Evolutionary conservation across 2,888 invertebrate species (phyloP), one percentile per base, ranked within the genome.

Genomic region (Chloromyia formosa): DNA sequence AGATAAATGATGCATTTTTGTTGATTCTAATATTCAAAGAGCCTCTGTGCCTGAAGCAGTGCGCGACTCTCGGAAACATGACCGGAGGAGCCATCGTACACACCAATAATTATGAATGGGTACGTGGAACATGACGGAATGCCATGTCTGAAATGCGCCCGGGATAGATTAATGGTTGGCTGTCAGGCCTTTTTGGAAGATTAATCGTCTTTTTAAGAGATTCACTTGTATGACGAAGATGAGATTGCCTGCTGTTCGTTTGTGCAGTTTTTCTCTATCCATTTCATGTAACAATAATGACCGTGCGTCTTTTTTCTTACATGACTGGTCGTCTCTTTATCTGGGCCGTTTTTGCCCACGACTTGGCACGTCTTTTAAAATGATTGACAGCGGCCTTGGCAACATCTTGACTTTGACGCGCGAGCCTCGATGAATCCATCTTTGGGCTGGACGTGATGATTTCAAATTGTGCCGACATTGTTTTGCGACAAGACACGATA

Each of bases 111-210:
- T 56, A 58, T 64, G 40, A 16, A 40, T 23, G 35, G 27, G 58
- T 10, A 20, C 27, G 58, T 40, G 14, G 7, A 23, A 35, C 49
- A 49, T 66, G 71, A 42, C 71, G 58, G 58, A 56, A 71, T 40
- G 14, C 40, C 35, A 58, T 22, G 49, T 20, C 49, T 23, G 18
- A 27, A 49, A 69, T 27, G 14, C n/a, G 68, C 20, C 18, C 54
- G 10, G 18, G 54, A 23, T 53, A 74, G 61, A 74, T 74, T 74
- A 49, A 74, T 74, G 74, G 74, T 45, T 14, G 62, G 14, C 49
- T 61, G 74, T 74, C 74, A 74, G 49, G 16, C 49, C 58, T 71
- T 71, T 72, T 60, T 42, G 18, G 40, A 74, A 74, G 74, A 74
- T 74, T 74, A 53, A 74, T 74, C 14, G 74, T 64, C 62, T 64